Evolutionary conservation across 2,113 vertebrate species (phyloP), one percentile per base, ranked within the genome.

Genomic region (Phoenicopterus ruber): DNA sequence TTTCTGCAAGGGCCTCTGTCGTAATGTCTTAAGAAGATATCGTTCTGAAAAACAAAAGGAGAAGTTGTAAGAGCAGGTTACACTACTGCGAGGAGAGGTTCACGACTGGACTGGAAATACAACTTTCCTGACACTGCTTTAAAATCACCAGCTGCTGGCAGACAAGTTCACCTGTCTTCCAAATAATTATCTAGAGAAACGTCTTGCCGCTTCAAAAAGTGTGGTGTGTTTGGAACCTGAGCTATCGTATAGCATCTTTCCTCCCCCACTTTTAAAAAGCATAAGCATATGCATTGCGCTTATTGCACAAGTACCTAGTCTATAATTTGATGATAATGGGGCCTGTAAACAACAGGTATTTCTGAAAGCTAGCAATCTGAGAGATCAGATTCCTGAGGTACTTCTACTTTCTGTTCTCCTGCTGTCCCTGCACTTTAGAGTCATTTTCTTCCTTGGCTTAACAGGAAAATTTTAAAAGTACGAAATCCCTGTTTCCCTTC

Each of bases 1-100:
- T 99, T 99, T 84, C 99, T 98, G 97, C 99, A 99, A 2, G 99
- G 99, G 6, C 99, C 99, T 98, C 98, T 99, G 98, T 99, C 99
- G 6, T 99, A 99, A 97, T 99, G 99, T 81, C 99, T 98, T 97
- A 99, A 97, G 97, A 99, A 99, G 97, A 99, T 99, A 90, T 99
- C 99, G 1, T 99, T 99, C 99, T 99, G 96, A 50, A 98, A 98
- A 96, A 96, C 89, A 97, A 91, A 94, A 87, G 94, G 70, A 90
- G 81, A 80, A 67, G 40, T 34, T 84, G 47, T 86, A 77, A 84
- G 46, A 88, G 42, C 50, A 81, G 58, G 46, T 78, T 55, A 67
- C 32, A 34, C 42, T 34, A 70, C 74, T 52, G 13, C 1, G 2
- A 24, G 50, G 13, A 77, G 71, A 86, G 22, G 22, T 73, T 83